These are phyloP conservation scores for Sinocyclocheilus grahami DNA, from an alignment of 2,113 vertebrate genomes.

Conservation along the genomic window DNA sequence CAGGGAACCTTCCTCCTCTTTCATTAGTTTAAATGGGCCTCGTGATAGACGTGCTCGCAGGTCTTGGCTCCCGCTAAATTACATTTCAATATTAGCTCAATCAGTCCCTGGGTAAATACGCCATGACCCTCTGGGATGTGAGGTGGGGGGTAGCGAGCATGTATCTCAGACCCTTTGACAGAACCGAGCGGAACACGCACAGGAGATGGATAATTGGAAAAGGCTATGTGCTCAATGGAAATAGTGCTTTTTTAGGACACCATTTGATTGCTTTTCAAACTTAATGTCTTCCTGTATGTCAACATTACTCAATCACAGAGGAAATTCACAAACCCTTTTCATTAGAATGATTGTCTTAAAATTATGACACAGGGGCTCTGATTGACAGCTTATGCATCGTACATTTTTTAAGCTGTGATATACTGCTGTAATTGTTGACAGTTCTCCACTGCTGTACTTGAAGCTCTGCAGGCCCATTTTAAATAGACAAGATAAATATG, in stretches of 20 bases:
- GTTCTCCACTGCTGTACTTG: not conserved
- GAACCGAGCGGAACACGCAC: conserved; percentile 10
- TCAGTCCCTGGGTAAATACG: conserved; percentile 46
- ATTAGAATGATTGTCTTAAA: not conserved
- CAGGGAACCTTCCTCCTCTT: conserved; percentile 42
- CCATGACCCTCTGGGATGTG: not conserved
- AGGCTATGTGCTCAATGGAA: conserved; percentile 14
- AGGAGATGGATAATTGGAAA: conserved; percentile 42
- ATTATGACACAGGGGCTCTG: not conserved
- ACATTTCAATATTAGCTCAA: conserved; percentile 51
- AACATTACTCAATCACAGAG: conserved; percentile 23
- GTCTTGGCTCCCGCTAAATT: conserved; percentile 40
- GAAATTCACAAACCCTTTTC: conserved; percentile 17
- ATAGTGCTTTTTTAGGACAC: not conserved
- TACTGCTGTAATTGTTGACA: conserved; percentile 5
- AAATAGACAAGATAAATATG: not conserved
- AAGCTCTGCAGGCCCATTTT: not conserved
- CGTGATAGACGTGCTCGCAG: conserved; percentile 30
- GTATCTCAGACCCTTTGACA: not conserved
- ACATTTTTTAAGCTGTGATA: not conserved
- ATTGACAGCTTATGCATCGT: not conserved
- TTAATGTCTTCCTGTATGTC: conserved; percentile 24
- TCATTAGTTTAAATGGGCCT: conserved; percentile 43
- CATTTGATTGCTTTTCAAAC: conserved; percentile 32
- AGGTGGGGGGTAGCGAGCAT: not conserved